phyloP scores from a whole-genome alignment of 2,888 invertebrate genomes.

The Cephus runcator region DNA sequence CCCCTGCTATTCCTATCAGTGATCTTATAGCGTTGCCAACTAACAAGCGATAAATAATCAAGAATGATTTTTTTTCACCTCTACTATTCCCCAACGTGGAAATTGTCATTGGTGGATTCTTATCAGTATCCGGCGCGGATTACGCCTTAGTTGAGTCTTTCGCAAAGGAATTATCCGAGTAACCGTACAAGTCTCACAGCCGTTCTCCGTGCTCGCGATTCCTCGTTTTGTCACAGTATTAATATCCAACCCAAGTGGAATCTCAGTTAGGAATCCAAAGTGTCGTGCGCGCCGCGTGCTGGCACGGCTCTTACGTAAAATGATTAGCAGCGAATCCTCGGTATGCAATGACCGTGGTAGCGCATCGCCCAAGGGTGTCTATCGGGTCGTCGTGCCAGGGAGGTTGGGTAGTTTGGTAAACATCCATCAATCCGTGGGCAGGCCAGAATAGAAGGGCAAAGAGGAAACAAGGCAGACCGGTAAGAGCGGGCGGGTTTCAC shows the following conservation, averaged over 20 bases:
- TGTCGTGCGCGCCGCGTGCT: neutral
- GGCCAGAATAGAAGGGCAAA: conserved; percentile 20
- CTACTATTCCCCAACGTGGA: neutral
- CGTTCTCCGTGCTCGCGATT: neutral
- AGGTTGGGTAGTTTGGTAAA: conserved; percentile 55
- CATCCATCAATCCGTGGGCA: conserved; percentile 61
- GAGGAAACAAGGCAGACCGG: conserved; percentile 37
- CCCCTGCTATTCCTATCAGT: neutral
- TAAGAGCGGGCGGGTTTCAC: conserved; percentile 54
- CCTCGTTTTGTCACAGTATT: neutral
- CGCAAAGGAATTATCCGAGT: neutral
- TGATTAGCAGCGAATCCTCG: conserved; percentile 15
- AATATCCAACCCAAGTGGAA: neutral
- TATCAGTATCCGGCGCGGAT: neutral
- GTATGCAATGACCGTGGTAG: conserved; percentile 28
- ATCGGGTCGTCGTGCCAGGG: conserved; percentile 13
- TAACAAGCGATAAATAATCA: neutral
- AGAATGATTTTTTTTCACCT: neutral
- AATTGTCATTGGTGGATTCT: neutral
- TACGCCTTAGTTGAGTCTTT: neutral
- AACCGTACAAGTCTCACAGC: neutral
- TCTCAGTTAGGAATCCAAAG: neutral
- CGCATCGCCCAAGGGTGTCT: conserved; percentile 31
- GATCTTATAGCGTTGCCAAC: neutral
- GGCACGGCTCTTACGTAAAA: neutral